Base-by-base conservation (phyloP, 2,888 invertebrate species). In the Archips crataeganus region DNA sequence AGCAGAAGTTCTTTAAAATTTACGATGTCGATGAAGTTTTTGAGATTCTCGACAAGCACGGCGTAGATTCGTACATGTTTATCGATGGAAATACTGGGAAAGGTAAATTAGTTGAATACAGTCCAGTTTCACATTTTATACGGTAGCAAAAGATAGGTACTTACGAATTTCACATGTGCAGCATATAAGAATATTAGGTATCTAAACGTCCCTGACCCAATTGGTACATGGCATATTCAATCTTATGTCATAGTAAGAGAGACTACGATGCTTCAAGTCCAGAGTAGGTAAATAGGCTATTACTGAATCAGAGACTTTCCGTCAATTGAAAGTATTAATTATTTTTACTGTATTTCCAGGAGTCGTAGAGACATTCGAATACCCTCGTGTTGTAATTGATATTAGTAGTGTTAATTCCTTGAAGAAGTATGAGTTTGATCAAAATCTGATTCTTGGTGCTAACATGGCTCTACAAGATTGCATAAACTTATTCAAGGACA, bases 81-180 rank as follows among this genome's bases (percentile, higher is more conserved):
- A 93, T 96, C 0, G 96, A 96, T 77, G 97, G 97, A 1, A 96
- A 97, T 81, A 97, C 97, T 5, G 97, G 96, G 1, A 96, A 96
- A 90, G 97, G 97, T 97, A 87, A 75, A 67, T 57, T 60, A 23
- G 79, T 78, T 36, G 23, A 11, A 51, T 13, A 45, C 11, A 45
- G 11, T 45, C 10, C 11, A 45, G 45, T 45, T 45, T 10, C 1
- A 5, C 4, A 39, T 39, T 39, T 3, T 39, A 39, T 39, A 39
- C 39, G 4, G 1, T 39, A 39, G 39, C 39, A 39, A 39, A 39
- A 6, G 39, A 5, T n/a, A n/a, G n/a, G n/a, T 39, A 39, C 5
- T 6, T 39, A 5, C 6, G 39, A 6, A 4, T 1, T 0, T 39
- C 5, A 39, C 3, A 39, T 2, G 5, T 5, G 36, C 3, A 36